Evolutionary conservation across 2,888 invertebrate species (phyloP), one percentile per base, ranked within the genome.

Genomic region (Andrena fulva): DNA sequence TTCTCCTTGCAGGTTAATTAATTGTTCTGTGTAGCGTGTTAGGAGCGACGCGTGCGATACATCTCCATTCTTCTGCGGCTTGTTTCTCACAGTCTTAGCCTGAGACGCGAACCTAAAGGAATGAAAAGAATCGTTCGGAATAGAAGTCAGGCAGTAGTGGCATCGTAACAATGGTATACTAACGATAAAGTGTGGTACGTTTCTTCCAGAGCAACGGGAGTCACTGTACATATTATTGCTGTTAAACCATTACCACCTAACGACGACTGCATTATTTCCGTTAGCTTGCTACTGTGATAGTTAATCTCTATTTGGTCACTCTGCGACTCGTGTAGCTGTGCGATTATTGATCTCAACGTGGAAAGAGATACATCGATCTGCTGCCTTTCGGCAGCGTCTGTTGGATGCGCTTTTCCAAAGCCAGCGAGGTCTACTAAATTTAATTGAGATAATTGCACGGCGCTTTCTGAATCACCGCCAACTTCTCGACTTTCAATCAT

Each of bases 371-470:
- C 95, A 92, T 98, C 98, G 76, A 98, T 98, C 83, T 96, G 96
- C 1, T 96, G 96, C 52, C 98, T 98, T 94, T 98, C 98, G 0
- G 96, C 96, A 4, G 97, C 96, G 0, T 97, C 96, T 0, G 97
- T 97, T 92, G 97, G 97, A 0, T 96, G 96, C 0, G 96, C 96
- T 70, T 97, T 95, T 94, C 98, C 98, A 0, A 98, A 98, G 0
- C 98, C 98, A 1, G 98, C 98, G 84, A 98, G 94, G 94, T 98
- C 98, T 0, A 98, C 98, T 16, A 98, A 95, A 94, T 98, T 98
- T 89, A 98, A 94, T 77, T 97, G 96, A 0, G 98, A 97, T 27
- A 97, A 96, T 91, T 96, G 96, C 35, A 97, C 96, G 20, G 95
- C 96, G 16, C 95, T 95, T 86, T 93, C 92, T 0, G 95, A 95